Base-by-base conservation (phyloP, 2,888 invertebrate genomes). In the Trichogramma evanescens region DNA sequence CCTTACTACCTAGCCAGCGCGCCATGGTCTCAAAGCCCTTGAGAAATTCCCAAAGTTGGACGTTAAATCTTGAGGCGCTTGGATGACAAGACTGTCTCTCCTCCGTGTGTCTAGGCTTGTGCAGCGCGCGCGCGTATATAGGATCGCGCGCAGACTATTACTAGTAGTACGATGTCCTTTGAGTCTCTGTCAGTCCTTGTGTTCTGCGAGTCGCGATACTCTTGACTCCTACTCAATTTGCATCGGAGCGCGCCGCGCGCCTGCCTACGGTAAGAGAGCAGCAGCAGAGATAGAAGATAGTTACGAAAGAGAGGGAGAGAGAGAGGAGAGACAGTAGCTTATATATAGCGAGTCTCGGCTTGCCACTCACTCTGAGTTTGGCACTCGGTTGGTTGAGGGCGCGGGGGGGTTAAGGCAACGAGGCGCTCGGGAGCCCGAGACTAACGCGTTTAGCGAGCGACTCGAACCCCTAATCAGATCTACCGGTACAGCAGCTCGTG, bases 401-500 rank as follows among this genome's bases (percentile, higher is more conserved):
- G 26, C 3, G 26, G 26, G 26, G 26, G 26, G 26, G 26, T 26
- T 26, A 26, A 26, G 26, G 26, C 26, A 26, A 26, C 26, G 61
- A 57, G 43, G 56, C 43, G 50, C 3, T 48, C 48, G 10, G 6
- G 48, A 48, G 68, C 68, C 66, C 68, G 72, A 74, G 72, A 72
- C 76, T 77, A 77, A 77, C 76, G 73, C 75, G 72, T 77, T 77
- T 77, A 77, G 74, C 73, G 54, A 73, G 71, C 74, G 77, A 76
- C 74, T 76, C 73, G 74, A 75, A 72, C 71, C 74, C 74, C 74
- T 77, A 77, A 77, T 77, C 77, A 76, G 76, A 77, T 77, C 76
- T 76, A 70, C 70, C 70, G 70, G 69, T 67, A 49, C 53, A n/a
- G 46, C 43, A 26, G 50, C 38, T 39, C 9, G 59, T 26, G 26